phyloP scores from a whole-genome alignment of 1,140 invertebrate genomes.

The Adelges cooleyi region DNA sequence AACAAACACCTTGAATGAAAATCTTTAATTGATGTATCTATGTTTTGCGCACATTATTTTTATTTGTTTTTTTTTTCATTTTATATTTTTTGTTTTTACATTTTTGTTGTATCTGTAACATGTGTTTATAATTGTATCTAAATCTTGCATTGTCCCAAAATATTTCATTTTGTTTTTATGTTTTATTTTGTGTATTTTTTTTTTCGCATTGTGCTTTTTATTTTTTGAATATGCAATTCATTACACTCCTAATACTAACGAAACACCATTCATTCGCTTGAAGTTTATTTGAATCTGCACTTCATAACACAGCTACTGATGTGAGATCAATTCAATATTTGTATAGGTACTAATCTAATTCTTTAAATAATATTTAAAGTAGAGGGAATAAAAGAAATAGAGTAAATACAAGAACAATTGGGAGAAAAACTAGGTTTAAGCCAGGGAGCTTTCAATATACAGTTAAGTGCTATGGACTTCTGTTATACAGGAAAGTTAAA shows the following conservation, averaged over 20 bases:
- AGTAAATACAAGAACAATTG: no score
- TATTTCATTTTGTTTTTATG: no score
- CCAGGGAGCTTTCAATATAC: no score
- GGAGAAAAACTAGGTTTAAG: no score
- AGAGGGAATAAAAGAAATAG: conserved; percentile 1
- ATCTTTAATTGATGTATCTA: neutral
- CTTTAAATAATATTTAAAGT: neutral
- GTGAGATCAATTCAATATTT: neutral
- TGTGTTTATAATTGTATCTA: no score
- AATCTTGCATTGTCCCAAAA: no score
- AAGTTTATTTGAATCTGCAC: conserved; percentile 1
- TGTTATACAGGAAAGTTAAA: no score
- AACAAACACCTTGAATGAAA: neutral
- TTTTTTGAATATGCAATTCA: no score
- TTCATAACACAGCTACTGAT: conserved; percentile 14
- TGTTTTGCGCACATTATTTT: neutral
- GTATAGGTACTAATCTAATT: conserved; percentile 12
- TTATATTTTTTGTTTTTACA: neutral
- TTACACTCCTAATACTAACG: no score
- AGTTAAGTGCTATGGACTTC: no score
- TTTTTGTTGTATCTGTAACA: neutral
- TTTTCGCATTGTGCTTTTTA: no score
- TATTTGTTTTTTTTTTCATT: neutral
- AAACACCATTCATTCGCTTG: conserved; percentile 3
- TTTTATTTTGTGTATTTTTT: no score